Evolutionary conservation across 2,888 invertebrate species (phyloP), one percentile per base, ranked within the genome.

Genomic region (Girardia tigrina): DNA sequence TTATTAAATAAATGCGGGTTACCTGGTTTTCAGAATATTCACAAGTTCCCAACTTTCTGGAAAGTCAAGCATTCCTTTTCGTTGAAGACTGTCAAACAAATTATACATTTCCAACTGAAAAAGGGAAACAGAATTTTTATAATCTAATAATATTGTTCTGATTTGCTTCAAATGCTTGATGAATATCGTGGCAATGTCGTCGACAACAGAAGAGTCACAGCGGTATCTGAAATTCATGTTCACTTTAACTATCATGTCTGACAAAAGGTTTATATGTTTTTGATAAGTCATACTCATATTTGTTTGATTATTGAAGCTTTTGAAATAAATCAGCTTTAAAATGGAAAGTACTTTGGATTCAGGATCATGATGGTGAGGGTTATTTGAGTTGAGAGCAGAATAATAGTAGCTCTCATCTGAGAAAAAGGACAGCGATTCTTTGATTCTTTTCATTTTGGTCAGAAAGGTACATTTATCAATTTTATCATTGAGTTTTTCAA

Each of bases 181-280:
- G 23, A 56, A 56, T 4, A 23, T 12, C 4, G 56, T n/a, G 23
- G 56, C n/a, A n/a, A 56, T 23, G 23, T 56, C 23, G n/a, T 56
- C 56, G 2, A 56, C n/a, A 16, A 56, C 4, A 56, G n/a, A 20
- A 56, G 6, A 20, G 56, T 56, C 56, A 56, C 56, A 56, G 4
- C n/a, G 56, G n/a, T 56, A 56, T 56, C 23, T 56, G n/a, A 56
- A 56, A n/a, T 56, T n/a, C 56, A 56, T 56, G 23, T 56, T 56
- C 20, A 56, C 56, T 56, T 56, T 56, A 23, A 56, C 56, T 20
- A 56, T 56, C 20, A 56, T 56, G n/a, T 56, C 56, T n/a, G 56
- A 56, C n/a, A 56, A n/a, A 4, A 56, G n/a, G n/a, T 56, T 56
- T n/a, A 56, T 56, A 56, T 56, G 56, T 56, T 56, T 56, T 23